Evolutionary conservation across 2,888 invertebrate genomes (phyloP), one percentile per base, ranked within the genome.

Genomic region (Erannis defoliaria): DNA sequence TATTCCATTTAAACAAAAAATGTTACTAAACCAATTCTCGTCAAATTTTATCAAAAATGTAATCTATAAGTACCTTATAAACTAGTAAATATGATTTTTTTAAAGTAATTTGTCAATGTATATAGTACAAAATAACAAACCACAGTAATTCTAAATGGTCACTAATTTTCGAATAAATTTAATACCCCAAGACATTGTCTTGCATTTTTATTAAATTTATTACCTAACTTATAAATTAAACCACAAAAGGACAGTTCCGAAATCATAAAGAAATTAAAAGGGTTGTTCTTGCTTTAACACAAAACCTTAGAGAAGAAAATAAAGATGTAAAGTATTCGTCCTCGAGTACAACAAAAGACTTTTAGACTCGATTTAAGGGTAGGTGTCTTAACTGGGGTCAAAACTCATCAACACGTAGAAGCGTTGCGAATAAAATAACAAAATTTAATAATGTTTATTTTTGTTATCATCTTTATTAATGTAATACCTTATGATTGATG

Each of bases 231-330:
- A 54, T 64, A 62, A 55, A 62, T 63, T 48, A 57, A 37, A 19
- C 33, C 21, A 54, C 40, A 66, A 61, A 53, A 29, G 42, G 56
- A 60, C 54, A 26, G 45, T 54, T 54, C 49, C 55, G 45, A 58
- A 55, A 59, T 56, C 43, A 54, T 58, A 59, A 67, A 57, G 53
- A 67, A 62, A 60, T 57, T 49, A 62, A 64, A 60, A 59, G 55
- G 64, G 57, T 58, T 58, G 59, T 53, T 46, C 55, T 54, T 35
- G 55, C 51, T 40, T 60, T 49, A 53, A 65, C 42, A 60, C 55
- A 68, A 64, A 63, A 57, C 53, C 63, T 63, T 46, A 63, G 63
- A 66, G 46, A 49, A 61, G 8, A 26, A 2, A 60, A 59, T 64
- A 55, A 60, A 60, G 54, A 55, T 60, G 59, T 64, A 49, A 62